These are phyloP conservation scores for Phyllotreta cruciferae DNA, from an alignment of 2,888 invertebrate genomes.

Conservation along the genomic window DNA sequence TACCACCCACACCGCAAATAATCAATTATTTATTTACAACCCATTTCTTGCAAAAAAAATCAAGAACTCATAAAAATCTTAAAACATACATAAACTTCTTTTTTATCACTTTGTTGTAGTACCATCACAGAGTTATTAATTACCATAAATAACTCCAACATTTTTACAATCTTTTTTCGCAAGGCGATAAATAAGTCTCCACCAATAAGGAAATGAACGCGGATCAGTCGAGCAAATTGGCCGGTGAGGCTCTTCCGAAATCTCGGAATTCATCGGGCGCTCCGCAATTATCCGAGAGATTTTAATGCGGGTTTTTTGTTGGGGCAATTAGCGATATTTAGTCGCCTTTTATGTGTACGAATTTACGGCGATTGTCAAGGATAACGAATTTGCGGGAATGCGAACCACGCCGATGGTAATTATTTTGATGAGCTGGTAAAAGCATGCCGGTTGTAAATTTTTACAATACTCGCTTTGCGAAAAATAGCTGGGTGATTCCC, in stretches of 20 bases:
- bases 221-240: slow-evolving; percentile 17
- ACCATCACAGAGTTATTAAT: no score
- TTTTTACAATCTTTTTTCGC: background rate
- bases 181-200: slow-evolving; percentile 2
- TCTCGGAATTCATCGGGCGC: slow-evolving; percentile 8
- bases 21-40: no score
- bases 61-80: no score
- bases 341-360: slow-evolving; percentile 7
- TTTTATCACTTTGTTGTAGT: no score
- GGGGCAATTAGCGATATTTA: slow-evolving; percentile 16
- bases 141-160: no score
- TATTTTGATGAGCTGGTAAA: background rate
- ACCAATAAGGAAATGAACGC: slow-evolving; percentile 17
- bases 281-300: slow-evolving; percentile 3
- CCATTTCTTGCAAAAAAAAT: no score
- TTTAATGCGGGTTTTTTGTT: slow-evolving; percentile 18
- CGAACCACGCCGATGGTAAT: background rate
- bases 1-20: no score
- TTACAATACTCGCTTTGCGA: background rate
- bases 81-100: no score
- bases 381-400: slow-evolving; percentile 20
- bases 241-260: slow-evolving; percentile 11
- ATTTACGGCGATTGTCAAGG: slow-evolving; percentile 26
- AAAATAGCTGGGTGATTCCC: no score
- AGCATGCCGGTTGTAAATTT: background rate